A percentile compares a stretch with the other conserved stretches of the same genome.
These are phyloP conservation scores for Ylistrum balloti DNA, from an alignment of 1,140 invertebrate genomes.

Conservation along the genomic window DNA sequence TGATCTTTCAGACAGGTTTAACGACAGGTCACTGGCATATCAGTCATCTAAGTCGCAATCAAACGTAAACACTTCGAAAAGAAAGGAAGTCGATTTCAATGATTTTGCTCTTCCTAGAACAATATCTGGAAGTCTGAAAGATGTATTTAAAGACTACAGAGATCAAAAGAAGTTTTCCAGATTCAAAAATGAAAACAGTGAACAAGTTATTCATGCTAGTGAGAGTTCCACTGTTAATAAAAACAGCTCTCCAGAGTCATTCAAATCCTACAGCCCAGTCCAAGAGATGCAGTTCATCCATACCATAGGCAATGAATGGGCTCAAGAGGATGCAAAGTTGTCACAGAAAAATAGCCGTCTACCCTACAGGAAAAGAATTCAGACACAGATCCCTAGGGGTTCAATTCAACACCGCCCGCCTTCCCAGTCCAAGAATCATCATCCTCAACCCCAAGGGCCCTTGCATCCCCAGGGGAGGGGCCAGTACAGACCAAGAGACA, in stretches of 20 bases:
- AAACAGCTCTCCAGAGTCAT: background rate
- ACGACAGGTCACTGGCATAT: conserved; percentile 58
- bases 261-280: background rate
- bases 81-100: background rate
- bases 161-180: conserved; percentile 56
- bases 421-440: background rate
- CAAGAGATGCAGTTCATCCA: conserved; percentile 70
- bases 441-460: background rate
- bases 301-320: conserved; percentile 74
- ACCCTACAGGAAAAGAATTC: background rate
- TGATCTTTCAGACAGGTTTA: conserved; percentile 58
- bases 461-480: background rate
- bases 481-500: background rate
- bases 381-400: background rate
- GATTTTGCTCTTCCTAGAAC: conserved; percentile 57
- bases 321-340: conserved; percentile 53
- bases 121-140: conserved; percentile 67
- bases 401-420: no score
- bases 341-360: background rate
- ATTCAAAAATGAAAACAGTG: background rate
- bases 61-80: conserved; percentile 49
- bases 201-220: background rate
- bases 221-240: background rate
- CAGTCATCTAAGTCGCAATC: conserved; percentile 70
- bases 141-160: conserved; percentile 65